A percentile compares a stretch with the other conserved stretches of the same genome.
Evolutionary conservation across 53 echinoderm and acorn worm genomes (phyloP).

Genomic region (Echinarachnius parma): DNA sequence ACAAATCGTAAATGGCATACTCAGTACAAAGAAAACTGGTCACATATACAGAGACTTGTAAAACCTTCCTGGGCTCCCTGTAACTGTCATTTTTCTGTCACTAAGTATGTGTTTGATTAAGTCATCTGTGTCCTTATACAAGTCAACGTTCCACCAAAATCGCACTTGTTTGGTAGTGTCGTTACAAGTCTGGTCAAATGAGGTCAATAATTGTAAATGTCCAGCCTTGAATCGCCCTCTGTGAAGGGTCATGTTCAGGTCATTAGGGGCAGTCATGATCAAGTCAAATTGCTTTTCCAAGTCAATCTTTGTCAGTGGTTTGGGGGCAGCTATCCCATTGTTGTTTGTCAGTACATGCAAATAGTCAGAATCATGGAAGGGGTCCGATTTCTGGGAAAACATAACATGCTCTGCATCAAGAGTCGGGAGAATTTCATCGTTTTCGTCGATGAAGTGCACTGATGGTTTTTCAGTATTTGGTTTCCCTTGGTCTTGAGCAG

Average conservation of each 20-base stretch:
- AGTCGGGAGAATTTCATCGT: neutral
- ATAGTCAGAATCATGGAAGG: neutral
- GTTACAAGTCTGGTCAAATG: neutral
- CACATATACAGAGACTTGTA: no score
- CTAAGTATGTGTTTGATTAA: neutral
- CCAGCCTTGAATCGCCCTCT: neutral
- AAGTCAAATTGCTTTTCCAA: neutral
- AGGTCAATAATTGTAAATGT: neutral
- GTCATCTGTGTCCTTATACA: neutral
- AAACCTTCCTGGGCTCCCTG: no score
- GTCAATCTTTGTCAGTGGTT: neutral
- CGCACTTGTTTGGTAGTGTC: neutral
- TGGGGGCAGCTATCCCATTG: neutral
- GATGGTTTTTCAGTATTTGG: no score
- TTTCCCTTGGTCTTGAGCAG: neutral
- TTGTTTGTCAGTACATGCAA: neutral
- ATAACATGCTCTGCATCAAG: neutral
- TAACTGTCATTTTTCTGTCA: no score
- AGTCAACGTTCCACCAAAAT: neutral
- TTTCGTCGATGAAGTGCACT: no score
- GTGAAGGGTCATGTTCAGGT: neutral
- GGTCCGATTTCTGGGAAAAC: neutral
- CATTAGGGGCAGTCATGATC: neutral
- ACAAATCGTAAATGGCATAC: no score
- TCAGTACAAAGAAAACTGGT: no score